Evolutionary conservation across 2,888 invertebrate genomes (phyloP).

Genomic region (Ennomos fuscantarius): DNA sequence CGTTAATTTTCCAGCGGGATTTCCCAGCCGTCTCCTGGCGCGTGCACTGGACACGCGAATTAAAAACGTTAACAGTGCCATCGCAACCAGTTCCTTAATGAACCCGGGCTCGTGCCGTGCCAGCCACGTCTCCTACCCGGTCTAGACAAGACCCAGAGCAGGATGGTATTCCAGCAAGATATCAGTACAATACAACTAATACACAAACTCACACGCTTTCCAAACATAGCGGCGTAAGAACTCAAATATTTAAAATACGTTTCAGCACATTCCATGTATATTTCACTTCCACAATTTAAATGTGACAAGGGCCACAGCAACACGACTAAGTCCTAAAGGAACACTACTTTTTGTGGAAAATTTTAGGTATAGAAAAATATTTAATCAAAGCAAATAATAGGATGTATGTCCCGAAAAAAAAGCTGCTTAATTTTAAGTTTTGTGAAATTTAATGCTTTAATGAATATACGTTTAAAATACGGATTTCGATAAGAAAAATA

Average conservation of each 20-base stretch:
- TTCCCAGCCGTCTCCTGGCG: conserved; percentile 78
- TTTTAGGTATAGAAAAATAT: conserved; percentile 15
- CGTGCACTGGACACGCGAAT: conserved; percentile 83
- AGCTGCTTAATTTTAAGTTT: conserved; percentile 12
- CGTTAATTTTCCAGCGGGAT: conserved; percentile 83
- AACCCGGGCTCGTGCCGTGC: conserved; percentile 61
- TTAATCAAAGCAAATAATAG: conserved; percentile 19
- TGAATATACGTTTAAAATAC: conserved; percentile 11
- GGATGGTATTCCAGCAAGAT: too few relatives aligned
- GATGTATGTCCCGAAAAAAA: background rate
- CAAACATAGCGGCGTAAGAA: conserved; percentile 30
- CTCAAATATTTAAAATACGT: conserved; percentile 29
- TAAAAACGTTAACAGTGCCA: conserved; percentile 82
- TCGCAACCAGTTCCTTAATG: conserved; percentile 76
- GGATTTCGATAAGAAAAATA: conserved; percentile 10
- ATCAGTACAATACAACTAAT: conserved; percentile 30
- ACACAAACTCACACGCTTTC: conserved; percentile 35
- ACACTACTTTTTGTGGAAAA: conserved; percentile 24
- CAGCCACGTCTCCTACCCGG: conserved; percentile 35
- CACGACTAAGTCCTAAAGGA: conserved; percentile 12
- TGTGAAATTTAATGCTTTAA: conserved; percentile 11
- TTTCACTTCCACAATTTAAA: conserved; percentile 31
- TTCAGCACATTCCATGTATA: conserved; percentile 30
- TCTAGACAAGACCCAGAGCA: conserved; percentile 9
- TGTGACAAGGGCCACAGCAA: conserved; percentile 28